Percentiles rank a stretch among this genome's conserved stretches.
These are phyloP conservation scores for Sardinella longiceps DNA, from an alignment of 2,797 vertebrate genomes.

Conservation along the genomic window DNA sequence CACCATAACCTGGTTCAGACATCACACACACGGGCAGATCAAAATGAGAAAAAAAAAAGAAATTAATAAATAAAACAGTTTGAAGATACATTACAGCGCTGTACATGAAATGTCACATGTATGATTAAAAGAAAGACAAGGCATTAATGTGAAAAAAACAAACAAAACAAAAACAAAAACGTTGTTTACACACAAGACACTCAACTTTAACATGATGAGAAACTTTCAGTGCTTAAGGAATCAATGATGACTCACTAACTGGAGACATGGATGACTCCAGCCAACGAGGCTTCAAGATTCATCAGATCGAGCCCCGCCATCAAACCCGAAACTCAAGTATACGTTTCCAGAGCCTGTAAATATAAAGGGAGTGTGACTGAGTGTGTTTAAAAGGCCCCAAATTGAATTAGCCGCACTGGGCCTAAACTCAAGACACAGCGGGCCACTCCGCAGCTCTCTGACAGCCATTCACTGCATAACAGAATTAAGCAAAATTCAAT, in stretches of 20 bases:
- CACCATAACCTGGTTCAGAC: not conserved
- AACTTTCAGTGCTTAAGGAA: not conserved
- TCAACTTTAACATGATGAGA: not conserved
- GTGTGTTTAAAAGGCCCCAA: slow-evolving; percentile 10
- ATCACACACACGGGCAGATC: not conserved
- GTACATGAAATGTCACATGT: slow-evolving; percentile 3
- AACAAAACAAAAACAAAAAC: not conserved
- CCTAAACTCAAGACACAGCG: not conserved
- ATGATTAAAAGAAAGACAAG: not conserved
- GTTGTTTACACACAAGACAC: not conserved
- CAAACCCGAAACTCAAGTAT: not conserved
- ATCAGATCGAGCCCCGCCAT: not conserved
- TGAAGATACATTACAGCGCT: not conserved
- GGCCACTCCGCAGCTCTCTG: not conserved
- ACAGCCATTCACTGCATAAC: slow-evolving; percentile 57
- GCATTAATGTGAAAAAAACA: not conserved
- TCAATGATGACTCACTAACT: not conserved
- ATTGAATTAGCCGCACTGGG: slow-evolving; percentile 3
- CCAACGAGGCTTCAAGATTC: not conserved
- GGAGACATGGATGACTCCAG: not conserved
- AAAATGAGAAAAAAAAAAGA: not conserved
- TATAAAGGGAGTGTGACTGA: slow-evolving; percentile 11
- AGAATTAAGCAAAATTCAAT: slow-evolving; percentile 72
- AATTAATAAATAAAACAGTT: not conserved
- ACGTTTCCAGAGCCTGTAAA: not conserved